These are phyloP conservation scores for Leptopilina myrica DNA, from an alignment of 2,888 invertebrate species.

Conservation along the genomic window DNA sequence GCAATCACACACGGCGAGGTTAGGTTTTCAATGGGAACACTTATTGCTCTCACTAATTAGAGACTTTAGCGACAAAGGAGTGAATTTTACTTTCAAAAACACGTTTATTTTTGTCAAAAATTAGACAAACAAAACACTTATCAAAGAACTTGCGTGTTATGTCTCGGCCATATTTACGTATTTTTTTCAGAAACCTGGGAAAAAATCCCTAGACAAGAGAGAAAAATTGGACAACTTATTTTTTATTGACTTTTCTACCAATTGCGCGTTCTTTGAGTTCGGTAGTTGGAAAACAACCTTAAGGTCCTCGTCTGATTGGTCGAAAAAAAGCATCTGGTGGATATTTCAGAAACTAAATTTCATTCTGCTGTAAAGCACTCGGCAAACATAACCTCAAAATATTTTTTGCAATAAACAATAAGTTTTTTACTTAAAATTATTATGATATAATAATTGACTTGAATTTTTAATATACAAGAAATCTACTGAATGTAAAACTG, in stretches of 20 bases:
- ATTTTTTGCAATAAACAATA: too few species aligned
- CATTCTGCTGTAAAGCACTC: too few species aligned
- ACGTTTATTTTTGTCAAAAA: slow-evolving; percentile 4
- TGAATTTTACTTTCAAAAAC: background rate
- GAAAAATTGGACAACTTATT: background rate
- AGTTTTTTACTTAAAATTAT: too few species aligned
- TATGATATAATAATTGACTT: too few species aligned
- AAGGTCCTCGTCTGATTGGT: too few species aligned
- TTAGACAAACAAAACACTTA: slow-evolving; percentile 43
- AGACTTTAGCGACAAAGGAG: background rate
- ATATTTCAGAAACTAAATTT: too few species aligned
- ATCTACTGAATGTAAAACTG: too few species aligned
- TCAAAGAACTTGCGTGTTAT: slow-evolving; percentile 58
- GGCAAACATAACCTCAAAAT: too few species aligned
- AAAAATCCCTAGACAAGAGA: slow-evolving; percentile 21
- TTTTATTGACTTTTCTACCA: background rate
- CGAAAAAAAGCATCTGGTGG: too few species aligned
- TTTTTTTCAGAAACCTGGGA: slow-evolving; percentile 54
- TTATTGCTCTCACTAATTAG: background rate
- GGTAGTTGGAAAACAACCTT: too few species aligned
- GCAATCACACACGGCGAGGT: slow-evolving; percentile 10
- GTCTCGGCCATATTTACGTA: slow-evolving; percentile 73
- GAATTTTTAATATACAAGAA: too few species aligned
- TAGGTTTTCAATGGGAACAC: background rate
- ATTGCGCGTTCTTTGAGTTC: too few species aligned